Percentiles rank a stretch among this genome's conserved stretches.
Evolutionary conservation across 2,113 vertebrate genomes (phyloP).

Genomic region (Lamprologus callipterus): DNA sequence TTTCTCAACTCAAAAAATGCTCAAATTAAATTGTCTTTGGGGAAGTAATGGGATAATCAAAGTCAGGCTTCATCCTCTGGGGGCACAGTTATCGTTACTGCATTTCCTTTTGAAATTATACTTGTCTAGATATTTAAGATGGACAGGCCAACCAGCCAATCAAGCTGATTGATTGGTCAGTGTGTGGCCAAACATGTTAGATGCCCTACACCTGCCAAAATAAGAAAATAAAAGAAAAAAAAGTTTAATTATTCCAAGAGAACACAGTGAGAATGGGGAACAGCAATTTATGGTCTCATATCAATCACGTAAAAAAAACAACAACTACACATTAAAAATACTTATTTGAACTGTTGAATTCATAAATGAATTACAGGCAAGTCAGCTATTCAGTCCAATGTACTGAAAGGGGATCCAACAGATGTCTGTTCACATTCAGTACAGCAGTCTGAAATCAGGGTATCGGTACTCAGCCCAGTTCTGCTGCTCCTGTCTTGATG

Average conservation of each 20-base stretch:
- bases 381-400: not conserved
- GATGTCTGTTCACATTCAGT: constrained; percentile 1
- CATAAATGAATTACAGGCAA: not conserved
- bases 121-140: not conserved
- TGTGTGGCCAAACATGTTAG: not conserved
- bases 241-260: not conserved
- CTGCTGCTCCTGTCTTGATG: constrained; percentile 19
- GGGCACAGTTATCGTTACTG: not conserved
- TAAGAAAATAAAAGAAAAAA: not conserved
- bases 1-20: not conserved
- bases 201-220: not conserved
- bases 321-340: not conserved
- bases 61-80: not conserved
- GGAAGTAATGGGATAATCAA: not conserved
- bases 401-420: not conserved
- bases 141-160: not conserved
- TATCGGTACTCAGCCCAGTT: not conserved
- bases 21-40: not conserved
- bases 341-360: not conserved
- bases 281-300: not conserved
- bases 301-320: not conserved
- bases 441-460: not conserved
- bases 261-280: not conserved
- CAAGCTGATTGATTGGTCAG: not conserved
- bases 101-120: not conserved